Evolutionary conservation across 2,113 vertebrate species (phyloP).

Genomic region (Seriola quinqueradiata): DNA sequence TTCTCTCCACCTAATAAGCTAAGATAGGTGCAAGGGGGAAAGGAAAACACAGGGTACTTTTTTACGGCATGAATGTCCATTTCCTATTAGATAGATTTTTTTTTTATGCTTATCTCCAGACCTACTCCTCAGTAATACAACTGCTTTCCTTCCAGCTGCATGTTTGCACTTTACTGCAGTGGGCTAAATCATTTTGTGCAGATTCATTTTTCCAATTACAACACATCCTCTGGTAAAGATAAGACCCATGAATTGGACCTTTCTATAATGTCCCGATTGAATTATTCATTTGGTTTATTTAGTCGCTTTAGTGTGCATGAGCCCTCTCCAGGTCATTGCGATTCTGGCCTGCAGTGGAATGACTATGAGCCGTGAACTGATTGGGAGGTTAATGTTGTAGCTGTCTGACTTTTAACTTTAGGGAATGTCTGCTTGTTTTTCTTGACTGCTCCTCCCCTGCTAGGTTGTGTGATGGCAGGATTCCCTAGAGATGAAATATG

Average conservation of each 20-base stretch:
- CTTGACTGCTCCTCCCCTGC: constrained; percentile 66
- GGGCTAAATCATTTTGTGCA: constrained; percentile 88
- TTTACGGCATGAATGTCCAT: constrained; percentile 56
- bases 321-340: constrained; percentile 1
- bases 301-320: constrained; percentile 8
- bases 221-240: constrained; percentile 66
- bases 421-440: constrained; percentile 78
- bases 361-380: constrained; percentile 49
- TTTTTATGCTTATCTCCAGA: constrained; percentile 79
- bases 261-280: constrained; percentile 49
- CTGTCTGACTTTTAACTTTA: constrained; percentile 89
- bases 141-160: constrained; percentile 26
- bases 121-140: constrained; percentile 68
- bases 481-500: constrained; percentile 89
- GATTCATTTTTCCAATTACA: constrained; percentile 89
- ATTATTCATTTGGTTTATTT: constrained; percentile 72
- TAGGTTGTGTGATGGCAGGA: constrained; percentile 74
- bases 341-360: constrained; percentile 40
- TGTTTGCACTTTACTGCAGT: constrained; percentile 80
- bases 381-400: constrained; percentile 82
- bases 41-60: constrained; percentile 3
- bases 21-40: not conserved
- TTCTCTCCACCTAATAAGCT: constrained; percentile 12
- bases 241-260: constrained; percentile 35
- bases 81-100: constrained; percentile 63